These are phyloP conservation scores for Physocephala rufipes DNA, from an alignment of 2,888 invertebrate species.

Conservation along the genomic window DNA sequence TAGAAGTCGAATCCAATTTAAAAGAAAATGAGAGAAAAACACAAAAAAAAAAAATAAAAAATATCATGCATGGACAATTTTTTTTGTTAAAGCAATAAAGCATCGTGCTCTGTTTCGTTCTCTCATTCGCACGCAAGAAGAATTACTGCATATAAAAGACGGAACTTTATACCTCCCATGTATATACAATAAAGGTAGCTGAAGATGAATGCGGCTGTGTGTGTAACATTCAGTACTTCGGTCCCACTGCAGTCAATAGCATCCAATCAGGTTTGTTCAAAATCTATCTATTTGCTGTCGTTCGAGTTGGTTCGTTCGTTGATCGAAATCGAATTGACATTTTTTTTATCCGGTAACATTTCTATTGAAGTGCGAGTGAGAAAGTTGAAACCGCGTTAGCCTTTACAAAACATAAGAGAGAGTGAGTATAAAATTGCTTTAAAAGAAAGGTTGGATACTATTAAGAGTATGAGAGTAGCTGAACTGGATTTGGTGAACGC, in stretches of 20 bases:
- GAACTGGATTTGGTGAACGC: too few relatives aligned
- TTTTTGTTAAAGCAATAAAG: background rate
- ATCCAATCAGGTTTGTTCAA: slow-evolving; percentile 67
- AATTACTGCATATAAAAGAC: background rate
- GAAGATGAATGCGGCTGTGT: slow-evolving; percentile 31
- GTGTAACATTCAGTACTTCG: slow-evolving; percentile 36
- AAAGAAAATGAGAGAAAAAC: too few relatives aligned
- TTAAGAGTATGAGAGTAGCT: slow-evolving; percentile 17
- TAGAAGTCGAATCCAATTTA: too few relatives aligned
- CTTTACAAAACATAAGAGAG: background rate
- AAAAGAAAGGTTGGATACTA: background rate
- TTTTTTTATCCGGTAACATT: slow-evolving; percentile 28
- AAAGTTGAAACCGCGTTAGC: background rate
- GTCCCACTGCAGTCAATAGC: slow-evolving; percentile 65
- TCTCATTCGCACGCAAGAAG: background rate
- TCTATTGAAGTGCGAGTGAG: slow-evolving; percentile 9
- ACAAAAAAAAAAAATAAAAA: too few relatives aligned
- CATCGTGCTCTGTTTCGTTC: background rate
- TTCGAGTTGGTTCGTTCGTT: slow-evolving; percentile 37
- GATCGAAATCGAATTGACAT: slow-evolving; percentile 35
- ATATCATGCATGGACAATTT: too few relatives aligned
- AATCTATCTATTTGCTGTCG: slow-evolving; percentile 60
- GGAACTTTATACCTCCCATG: background rate
- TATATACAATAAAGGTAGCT: slow-evolving; percentile 1
- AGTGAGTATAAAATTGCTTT: slow-evolving; percentile 1